Evolutionary conservation across 2,888 invertebrate genomes (phyloP), one percentile per base, ranked within the genome.

Genomic region (Zeuzera pyrina): DNA sequence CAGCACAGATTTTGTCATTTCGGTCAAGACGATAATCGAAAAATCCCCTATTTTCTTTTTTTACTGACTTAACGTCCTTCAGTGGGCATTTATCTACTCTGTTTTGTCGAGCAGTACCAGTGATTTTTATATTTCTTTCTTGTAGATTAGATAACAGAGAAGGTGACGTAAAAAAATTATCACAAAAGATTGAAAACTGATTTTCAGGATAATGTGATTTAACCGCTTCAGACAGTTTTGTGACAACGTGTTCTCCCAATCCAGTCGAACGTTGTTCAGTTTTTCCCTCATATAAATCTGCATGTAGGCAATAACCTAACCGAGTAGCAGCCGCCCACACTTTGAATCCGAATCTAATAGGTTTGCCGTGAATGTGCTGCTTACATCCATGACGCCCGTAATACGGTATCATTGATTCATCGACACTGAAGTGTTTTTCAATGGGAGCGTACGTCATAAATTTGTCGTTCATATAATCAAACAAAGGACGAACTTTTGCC

Each of bases 361-460:
- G 52, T 31, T 55, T 53, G 3, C 49, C 46, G 8, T 39, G 35
- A 3, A 56, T 54, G 29, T 41, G 50, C 31, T 58, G 53, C 27
- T 56, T 54, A 31, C 45, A 48, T 2, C 42, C 38, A 32, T 52
- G 49, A 3, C 44, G 29, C 4, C 52, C 58, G 39, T 46, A 63
- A 39, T 66, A 66, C 5, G 53, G 53, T 10, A 57, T 45, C 61
- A 65, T 61, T 7, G 49, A 39, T 32, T 62, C 55, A 39, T 58
- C 56, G 30, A 56, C 32, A 31, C 42, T 40, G 13, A 47, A 42
- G 16, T 41, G 24, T 43, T 48, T 42, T 36, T 46, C 44, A 29
- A 39, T 16, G 12, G 31, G 33, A 6, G 41, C 39, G 35, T 42
- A 27, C 26, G 34, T 32, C 3, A 42, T 4, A 47, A 49, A 48